phyloP scores from a whole-genome alignment of 35 echinoderm and acorn worm genomes.

The Diadema setosum region DNA sequence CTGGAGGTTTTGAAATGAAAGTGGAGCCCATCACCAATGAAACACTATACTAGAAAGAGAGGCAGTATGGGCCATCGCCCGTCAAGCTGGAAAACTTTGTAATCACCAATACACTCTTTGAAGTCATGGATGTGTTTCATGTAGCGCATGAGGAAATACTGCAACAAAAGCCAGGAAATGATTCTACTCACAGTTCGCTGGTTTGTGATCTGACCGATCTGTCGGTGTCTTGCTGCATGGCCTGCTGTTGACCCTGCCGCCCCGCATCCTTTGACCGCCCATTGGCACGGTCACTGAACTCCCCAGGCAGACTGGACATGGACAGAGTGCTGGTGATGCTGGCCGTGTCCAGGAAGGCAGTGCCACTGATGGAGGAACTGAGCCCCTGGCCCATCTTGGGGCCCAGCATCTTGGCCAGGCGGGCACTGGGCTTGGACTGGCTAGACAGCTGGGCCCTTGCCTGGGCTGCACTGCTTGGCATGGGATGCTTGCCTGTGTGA shows the following conservation, averaged over 20 bases:
- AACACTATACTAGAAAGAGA: too few relatives aligned
- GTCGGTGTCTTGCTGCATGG: conserved; percentile 17
- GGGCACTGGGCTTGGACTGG: conserved; percentile 40
- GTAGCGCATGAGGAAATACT: too few relatives aligned
- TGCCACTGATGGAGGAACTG: conserved; percentile 79
- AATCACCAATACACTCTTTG: too few relatives aligned
- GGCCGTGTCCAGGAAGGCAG: conserved; percentile 89
- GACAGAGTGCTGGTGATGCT: conserved; percentile 89
- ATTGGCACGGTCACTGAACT: conserved; percentile 17
- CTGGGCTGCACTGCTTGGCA: conserved; percentile 24
- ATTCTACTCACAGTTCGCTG: conserved; percentile 81
- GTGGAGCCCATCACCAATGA: too few relatives aligned
- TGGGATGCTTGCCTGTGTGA: neutral
- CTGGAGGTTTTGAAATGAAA: too few relatives aligned
- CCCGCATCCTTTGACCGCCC: neutral
- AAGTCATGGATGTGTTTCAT: too few relatives aligned
- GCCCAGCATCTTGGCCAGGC: conserved; percentile 14
- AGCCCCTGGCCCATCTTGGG: conserved; percentile 49
- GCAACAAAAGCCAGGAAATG: neutral
- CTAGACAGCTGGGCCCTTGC: conserved; percentile 54
- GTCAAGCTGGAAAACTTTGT: too few relatives aligned
- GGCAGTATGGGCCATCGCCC: too few relatives aligned
- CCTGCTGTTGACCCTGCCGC: neutral
- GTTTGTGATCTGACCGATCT: conserved; percentile 60
- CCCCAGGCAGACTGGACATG: conserved; percentile 89